phyloP scores from a whole-genome alignment of 2,113 vertebrate species.

The Zingel zingel region DNA sequence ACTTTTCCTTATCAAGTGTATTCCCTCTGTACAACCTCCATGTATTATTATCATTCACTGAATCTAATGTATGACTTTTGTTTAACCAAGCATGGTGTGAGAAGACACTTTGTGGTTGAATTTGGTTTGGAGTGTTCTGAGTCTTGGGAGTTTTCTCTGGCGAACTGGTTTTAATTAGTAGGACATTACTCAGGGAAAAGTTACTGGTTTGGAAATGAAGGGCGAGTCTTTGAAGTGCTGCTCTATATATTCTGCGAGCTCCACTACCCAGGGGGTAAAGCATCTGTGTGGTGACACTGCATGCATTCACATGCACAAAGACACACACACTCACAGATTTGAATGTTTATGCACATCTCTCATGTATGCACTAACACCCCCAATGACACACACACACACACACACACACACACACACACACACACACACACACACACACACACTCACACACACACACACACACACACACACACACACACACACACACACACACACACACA shows the following conservation, averaged over 20 bases:
- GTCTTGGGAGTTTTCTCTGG: slow-evolving; percentile 56
- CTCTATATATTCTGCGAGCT: slow-evolving; percentile 76
- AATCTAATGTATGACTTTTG: slow-evolving; percentile 71
- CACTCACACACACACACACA: slow-evolving; percentile 26
- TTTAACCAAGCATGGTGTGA: slow-evolving; percentile 53
- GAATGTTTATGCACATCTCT: slow-evolving; percentile 31
- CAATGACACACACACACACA: slow-evolving; percentile 18
- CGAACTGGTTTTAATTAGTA: slow-evolving; percentile 77
- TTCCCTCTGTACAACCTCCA: slow-evolving; percentile 20
- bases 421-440: slow-evolving; percentile 9
- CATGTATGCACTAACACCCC: slow-evolving; percentile 45
- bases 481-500: no score
- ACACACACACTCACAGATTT: slow-evolving; percentile 24
- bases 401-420: slow-evolving; percentile 23
- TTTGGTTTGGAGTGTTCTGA: slow-evolving; percentile 57
- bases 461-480: slow-evolving; percentile 16
- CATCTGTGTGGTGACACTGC: slow-evolving; percentile 73
- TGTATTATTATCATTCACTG: slow-evolving; percentile 63
- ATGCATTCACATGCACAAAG: slow-evolving; percentile 60
- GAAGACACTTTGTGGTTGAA: slow-evolving; percentile 61
- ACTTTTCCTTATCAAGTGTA: slow-evolving; percentile 34
- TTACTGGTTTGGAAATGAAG: slow-evolving; percentile 83
- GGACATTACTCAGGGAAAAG: slow-evolving; percentile 72
- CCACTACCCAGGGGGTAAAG: slow-evolving; percentile 70
- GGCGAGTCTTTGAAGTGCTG: slow-evolving; percentile 81